A percentile compares a stretch with the other conserved stretches of the same genome.
Evolutionary conservation across 1,140 invertebrate species (phyloP).

Genomic region (Phenacoccus solenopsis): DNA sequence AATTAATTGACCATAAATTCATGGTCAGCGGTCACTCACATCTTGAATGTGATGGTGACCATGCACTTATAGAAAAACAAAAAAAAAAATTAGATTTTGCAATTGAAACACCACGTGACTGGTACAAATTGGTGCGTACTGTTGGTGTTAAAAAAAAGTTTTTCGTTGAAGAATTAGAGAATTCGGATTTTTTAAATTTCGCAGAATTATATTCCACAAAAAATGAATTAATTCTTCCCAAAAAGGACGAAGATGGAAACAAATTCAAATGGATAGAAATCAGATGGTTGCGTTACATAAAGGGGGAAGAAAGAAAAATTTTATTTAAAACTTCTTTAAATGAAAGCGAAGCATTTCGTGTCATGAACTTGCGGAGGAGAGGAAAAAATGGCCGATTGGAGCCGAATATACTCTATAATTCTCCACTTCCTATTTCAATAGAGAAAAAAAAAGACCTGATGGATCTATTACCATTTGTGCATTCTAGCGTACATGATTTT

Average conservation of each 20-base stretch:
- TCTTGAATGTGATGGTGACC: conserved; percentile 26
- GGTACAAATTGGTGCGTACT: neutral
- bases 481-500: neutral
- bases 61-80: conserved; percentile 24
- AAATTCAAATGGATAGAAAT: conserved; percentile 20
- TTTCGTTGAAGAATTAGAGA: conserved; percentile 2
- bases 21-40: conserved; percentile 29
- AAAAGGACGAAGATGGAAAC: conserved; percentile 2
- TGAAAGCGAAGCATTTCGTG: neutral
- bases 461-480: neutral
- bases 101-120: neutral
- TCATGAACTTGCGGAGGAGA: neutral
- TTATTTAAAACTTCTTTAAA: conserved; percentile 14
- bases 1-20: conserved; percentile 29
- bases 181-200: conserved; percentile 14
- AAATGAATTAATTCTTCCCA: neutral
- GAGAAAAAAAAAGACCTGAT: conserved; percentile 19
- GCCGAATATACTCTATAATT: conserved; percentile 6
- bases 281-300: conserved; percentile 13
- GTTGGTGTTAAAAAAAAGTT: conserved; percentile 8
- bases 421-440: neutral
- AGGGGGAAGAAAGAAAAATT: conserved; percentile 4
- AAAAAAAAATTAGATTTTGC: neutral
- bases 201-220: neutral
- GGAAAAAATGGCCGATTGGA: neutral